Percentiles rank a stretch among this genome's conserved stretches.
Evolutionary conservation across 2,113 vertebrate species (phyloP).

Genomic region (Nycticebus coucang): DNA sequence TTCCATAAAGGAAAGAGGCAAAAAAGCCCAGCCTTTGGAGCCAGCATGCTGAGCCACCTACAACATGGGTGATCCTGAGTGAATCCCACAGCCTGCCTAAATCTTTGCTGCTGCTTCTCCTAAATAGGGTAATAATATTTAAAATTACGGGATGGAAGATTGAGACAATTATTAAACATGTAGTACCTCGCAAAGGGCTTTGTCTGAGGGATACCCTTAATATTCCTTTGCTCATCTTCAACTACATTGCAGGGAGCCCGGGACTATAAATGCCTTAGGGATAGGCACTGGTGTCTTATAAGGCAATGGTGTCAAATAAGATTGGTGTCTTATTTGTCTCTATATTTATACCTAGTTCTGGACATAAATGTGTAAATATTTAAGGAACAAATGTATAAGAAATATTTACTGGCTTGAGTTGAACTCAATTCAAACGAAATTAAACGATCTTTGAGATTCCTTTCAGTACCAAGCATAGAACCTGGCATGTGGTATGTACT

Average conservation of each 20-base stretch:
- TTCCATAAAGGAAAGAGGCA: neutral
- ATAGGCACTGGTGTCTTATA: neutral
- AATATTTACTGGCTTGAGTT: slow-evolving; percentile 12
- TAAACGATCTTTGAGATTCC: slow-evolving; percentile 19
- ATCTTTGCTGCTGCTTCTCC: neutral
- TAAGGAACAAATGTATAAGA: slow-evolving; percentile 48
- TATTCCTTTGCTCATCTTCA: slow-evolving; percentile 35
- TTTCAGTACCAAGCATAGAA: neutral
- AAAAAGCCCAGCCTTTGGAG: neutral
- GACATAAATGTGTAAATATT: slow-evolving; percentile 26
- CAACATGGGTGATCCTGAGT: neutral
- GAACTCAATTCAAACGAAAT: slow-evolving; percentile 55
- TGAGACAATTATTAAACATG: slow-evolving; percentile 45
- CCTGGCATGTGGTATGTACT: neutral
- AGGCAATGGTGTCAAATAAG: no score
- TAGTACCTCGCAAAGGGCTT: neutral
- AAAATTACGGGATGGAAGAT: neutral
- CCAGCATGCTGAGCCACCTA: neutral
- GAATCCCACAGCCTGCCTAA: neutral
- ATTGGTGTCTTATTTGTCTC: neutral
- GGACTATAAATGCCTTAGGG: neutral
- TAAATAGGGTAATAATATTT: slow-evolving; percentile 2
- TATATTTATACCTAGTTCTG: neutral
- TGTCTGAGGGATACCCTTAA: neutral
- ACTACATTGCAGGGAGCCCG: neutral